Evolutionary conservation across 2,797 vertebrate genomes (phyloP).

Genomic region (Epinephelus awoara): DNA sequence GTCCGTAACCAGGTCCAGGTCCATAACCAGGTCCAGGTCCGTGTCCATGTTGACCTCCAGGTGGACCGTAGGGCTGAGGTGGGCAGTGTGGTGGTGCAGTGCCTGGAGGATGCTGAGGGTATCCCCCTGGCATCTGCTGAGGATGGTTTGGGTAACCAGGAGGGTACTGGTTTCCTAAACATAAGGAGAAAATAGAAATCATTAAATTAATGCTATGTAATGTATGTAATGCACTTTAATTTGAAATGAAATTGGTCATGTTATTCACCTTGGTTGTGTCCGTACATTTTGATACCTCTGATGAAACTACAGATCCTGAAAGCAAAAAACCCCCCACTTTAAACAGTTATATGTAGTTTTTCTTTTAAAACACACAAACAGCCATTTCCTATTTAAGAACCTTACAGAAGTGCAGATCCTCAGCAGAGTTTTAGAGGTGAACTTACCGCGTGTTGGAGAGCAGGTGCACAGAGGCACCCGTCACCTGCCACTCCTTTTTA

Average conservation of each 20-base stretch:
- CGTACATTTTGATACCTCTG: conserved; percentile 57
- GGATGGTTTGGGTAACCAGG: conserved; percentile 55
- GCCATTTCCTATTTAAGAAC: no score
- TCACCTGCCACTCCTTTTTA: conserved; percentile 49
- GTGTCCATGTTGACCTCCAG: conserved; percentile 11
- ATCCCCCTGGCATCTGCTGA: conserved; percentile 50
- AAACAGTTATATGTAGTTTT: not conserved
- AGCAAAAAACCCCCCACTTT: not conserved
- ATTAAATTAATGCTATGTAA: not conserved
- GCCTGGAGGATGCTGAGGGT: conserved; percentile 59
- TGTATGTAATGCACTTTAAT: not conserved
- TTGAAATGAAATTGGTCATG: not conserved
- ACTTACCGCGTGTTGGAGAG: conserved; percentile 39
- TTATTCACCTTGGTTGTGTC: conserved; percentile 69
- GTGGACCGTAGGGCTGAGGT: conserved; percentile 43
- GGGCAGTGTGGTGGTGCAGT: conserved; percentile 43
- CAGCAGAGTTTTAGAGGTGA: conserved; percentile 4
- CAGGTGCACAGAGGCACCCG: conserved; percentile 2
- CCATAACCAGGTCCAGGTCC: not conserved
- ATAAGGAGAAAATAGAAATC: not conserved
- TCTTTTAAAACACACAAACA: not conserved
- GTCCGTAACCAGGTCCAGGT: rapidly evolving
- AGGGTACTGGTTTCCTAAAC: conserved; percentile 61
- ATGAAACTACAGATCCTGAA: conserved; percentile 15
- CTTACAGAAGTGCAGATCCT: not conserved